Evolutionary conservation across 2,888 invertebrate genomes (phyloP).

Genomic region (Esperia sulphurella): DNA sequence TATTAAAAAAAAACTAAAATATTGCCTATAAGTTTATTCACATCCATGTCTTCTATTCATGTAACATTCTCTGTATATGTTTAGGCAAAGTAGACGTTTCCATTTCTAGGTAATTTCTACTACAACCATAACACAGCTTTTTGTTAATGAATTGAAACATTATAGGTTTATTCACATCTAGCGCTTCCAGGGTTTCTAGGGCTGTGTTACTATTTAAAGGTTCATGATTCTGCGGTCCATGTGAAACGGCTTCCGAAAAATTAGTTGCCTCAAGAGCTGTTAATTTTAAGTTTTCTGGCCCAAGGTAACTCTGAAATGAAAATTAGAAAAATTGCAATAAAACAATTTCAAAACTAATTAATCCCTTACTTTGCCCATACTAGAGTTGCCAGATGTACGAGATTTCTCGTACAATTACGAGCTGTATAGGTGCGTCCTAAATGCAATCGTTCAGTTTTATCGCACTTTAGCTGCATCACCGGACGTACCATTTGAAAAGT

Average conservation of each 20-base stretch:
- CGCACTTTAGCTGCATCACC: no score
- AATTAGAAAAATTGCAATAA: not conserved
- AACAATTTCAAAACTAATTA: no score
- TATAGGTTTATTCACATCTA: conserved; percentile 21
- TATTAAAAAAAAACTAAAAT: no score
- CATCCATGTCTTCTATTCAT: conserved; percentile 5
- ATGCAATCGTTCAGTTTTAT: no score
- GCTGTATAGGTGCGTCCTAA: no score
- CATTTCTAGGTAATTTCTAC: conserved; percentile 54
- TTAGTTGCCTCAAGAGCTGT: conserved; percentile 81
- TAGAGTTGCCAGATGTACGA: no score
- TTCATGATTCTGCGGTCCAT: conserved; percentile 16
- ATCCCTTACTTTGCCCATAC: no score
- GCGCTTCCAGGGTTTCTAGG: not conserved
- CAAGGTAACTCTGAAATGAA: conserved; percentile 72
- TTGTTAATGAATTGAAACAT: conserved; percentile 53
- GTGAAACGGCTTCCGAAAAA: conserved; percentile 75
- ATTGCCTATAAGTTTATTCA: no score
- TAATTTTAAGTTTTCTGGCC: conserved; percentile 48
- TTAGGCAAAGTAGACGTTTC: conserved; percentile 24
- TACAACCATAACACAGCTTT: conserved; percentile 60
- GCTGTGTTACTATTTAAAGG: not conserved
- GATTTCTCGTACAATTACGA: no score
- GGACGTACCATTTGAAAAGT: no score
- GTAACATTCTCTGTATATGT: conserved; percentile 17